Conservation (phyloP, 2,888 invertebrate species). For the Diarsia mendica region DNA sequence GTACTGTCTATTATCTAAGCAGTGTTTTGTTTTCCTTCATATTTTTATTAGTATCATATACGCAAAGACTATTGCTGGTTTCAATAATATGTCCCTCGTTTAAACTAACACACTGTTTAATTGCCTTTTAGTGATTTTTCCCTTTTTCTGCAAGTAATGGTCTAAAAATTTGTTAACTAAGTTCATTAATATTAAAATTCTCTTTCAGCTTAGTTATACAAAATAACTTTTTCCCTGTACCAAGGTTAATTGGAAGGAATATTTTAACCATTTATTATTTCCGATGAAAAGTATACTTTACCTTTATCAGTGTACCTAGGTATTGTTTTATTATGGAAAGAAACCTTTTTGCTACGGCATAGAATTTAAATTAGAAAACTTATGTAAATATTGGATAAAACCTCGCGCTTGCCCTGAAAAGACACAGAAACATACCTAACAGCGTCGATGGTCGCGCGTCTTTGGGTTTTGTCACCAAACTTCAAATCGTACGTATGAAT, state of each 20-base stretch:
- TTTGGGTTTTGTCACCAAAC: no score
- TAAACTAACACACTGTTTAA: background rate
- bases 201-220: slow-evolving; percentile 20
- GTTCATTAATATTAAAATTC: background rate
- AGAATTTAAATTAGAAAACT: background rate
- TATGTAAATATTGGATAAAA: background rate
- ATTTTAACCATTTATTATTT: slow-evolving; percentile 49
- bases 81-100: no score
- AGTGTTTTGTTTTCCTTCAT: no score
- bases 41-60: no score
- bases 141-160: background rate
- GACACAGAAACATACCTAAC: background rate
- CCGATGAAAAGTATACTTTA: slow-evolving; percentile 37
- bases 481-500: slow-evolving; percentile 8
- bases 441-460: no score
- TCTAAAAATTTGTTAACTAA: background rate
- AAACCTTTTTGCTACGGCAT: background rate
- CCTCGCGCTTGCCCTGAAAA: background rate
- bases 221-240: slow-evolving; percentile 16
- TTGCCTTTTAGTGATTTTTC: background rate
- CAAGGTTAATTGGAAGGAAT: slow-evolving; percentile 42
- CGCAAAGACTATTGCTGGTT: no score
- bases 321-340: slow-evolving; percentile 29
- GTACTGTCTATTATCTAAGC: no score
- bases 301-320: slow-evolving; percentile 28